Base-by-base conservation (phyloP, 2,797 vertebrate species). In the Hydrolagus colliei region DNA sequence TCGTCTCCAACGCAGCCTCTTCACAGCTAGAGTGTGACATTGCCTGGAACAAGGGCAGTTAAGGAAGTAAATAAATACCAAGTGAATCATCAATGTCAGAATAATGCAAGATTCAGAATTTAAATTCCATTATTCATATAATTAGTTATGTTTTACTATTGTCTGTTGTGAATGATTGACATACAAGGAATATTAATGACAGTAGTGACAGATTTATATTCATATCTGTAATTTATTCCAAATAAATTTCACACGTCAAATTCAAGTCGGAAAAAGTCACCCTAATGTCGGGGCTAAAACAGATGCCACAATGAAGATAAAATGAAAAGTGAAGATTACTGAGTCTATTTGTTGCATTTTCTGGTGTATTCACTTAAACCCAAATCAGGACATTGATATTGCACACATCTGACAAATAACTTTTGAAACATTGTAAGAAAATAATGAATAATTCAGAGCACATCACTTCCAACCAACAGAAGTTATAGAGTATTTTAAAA, bases 21-120 rank as follows among this genome's bases (percentile, higher is more conserved):
- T 99, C 89, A 99, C 93, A 85, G 95, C 92, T 91, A 97, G 92
- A 62, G 95, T 93, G 87, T 99, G 97, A 91, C 96, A 95, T 90
- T 95, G 96, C 91, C 98, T 99, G 91, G 52, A 90, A 85, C 62
- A 87, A 73, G 82, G 68, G 59, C 68, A 80, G 88, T 95, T 80
- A 93, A 94, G 89, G 91, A 87, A 67, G 32, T 61, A 82, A 85
- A 71, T 77, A 71, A 79, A 87, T 71, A 87, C 22, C 41, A 75
- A 22, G 59, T 75, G 20, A 14, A 2, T 52, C 52, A 80, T 6
- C 72, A 91, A 89, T 88, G 89, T 90, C 89, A 90, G 86, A 87
- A 89, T 87, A 89, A 89, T 90, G 1, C 89, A 88, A 90, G 85
- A 85, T 88, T 82, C 72, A 14, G 20, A 78, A 11, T 62, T 32